phyloP scores from a whole-genome alignment of 2,797 vertebrate species.

The Chiloscyllium punctatum region DNA sequence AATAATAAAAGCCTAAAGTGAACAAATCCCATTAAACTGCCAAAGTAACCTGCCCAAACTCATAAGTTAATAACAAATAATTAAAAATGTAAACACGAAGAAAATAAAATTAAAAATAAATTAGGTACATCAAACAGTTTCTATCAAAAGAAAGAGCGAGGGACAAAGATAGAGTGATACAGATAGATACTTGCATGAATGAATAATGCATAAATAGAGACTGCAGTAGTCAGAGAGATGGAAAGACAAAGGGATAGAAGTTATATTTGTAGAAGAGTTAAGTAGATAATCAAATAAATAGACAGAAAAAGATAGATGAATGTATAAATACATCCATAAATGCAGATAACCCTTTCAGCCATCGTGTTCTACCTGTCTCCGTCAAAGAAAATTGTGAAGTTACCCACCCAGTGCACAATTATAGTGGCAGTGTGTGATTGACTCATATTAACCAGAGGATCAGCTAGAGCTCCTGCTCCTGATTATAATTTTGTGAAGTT shows the following conservation, averaged over 20 bases:
- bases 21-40: no score
- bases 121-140: no score
- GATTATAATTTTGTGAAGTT: background rate
- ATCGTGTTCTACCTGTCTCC: background rate
- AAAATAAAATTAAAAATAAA: no score
- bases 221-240: background rate
- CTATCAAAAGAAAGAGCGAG: background rate
- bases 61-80: no score
- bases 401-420: background rate
- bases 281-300: background rate
- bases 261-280: background rate
- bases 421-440: background rate
- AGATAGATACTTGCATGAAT: background rate
- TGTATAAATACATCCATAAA: background rate
- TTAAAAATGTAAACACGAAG: no score
- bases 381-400: background rate
- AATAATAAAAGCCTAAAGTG: no score
- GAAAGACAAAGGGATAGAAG: background rate
- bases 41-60: no score
- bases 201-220: background rate
- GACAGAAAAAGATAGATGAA: background rate
- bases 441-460: background rate
- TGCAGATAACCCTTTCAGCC: background rate
- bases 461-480: background rate
- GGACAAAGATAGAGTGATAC: background rate